Evolutionary conservation across 2,888 invertebrate species (phyloP).

Genomic region (Augochlorella aurata): DNA sequence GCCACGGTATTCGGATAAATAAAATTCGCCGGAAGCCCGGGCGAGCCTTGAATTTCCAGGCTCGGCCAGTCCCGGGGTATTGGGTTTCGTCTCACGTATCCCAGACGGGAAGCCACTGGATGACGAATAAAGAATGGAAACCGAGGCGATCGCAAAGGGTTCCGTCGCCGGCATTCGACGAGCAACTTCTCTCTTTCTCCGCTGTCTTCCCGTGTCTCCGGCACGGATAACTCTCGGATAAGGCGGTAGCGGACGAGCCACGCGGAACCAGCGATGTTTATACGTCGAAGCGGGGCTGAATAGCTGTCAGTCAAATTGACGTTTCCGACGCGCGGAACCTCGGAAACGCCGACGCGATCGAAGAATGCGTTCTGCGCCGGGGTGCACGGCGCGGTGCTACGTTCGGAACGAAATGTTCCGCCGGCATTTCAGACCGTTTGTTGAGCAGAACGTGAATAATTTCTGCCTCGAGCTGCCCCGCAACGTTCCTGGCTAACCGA

Average conservation of each 20-base stretch:
- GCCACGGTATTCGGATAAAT: slow-evolving; percentile 66
- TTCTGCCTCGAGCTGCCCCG: slow-evolving; percentile 21
- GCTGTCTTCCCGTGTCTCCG: no score
- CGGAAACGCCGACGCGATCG: slow-evolving; percentile 2
- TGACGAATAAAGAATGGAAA: slow-evolving; percentile 47
- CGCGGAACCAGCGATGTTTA: background rate
- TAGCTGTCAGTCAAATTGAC: background rate
- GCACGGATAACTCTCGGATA: background rate
- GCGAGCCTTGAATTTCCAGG: slow-evolving; percentile 38
- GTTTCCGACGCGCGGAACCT: background rate
- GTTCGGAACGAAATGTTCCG: slow-evolving; percentile 26
- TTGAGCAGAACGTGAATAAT: slow-evolving; percentile 43
- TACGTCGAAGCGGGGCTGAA: background rate
- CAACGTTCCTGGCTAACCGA: slow-evolving; percentile 38
- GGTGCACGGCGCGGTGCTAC: background rate
- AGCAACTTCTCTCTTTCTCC: background rate
- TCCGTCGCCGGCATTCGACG: slow-evolving; percentile 38
- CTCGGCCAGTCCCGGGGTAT: slow-evolving; percentile 2
- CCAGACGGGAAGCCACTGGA: slow-evolving; percentile 28
- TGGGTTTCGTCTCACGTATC: slow-evolving; percentile 55
- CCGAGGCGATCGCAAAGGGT: slow-evolving; percentile 29
- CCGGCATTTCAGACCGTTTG: slow-evolving; percentile 32
- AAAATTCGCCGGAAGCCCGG: slow-evolving; percentile 58
- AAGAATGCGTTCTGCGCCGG: background rate
- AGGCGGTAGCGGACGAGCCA: background rate